Conservation (phyloP, 2,888 invertebrate genomes). For the Caenorhabditis japonica region DNA sequence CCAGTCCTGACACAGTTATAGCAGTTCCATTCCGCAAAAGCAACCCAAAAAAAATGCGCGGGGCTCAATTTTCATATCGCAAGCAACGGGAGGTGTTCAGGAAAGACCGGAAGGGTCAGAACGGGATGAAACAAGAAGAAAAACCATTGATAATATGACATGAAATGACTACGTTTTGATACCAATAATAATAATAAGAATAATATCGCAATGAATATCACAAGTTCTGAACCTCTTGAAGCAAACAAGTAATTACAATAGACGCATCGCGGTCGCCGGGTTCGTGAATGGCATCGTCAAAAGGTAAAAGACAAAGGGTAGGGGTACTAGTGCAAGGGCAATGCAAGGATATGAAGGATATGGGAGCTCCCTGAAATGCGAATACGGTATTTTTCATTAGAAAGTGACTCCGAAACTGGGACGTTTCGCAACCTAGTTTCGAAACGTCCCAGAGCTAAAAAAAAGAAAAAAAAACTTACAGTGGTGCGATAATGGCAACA, state of each 20-base stretch:
- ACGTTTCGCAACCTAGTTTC: too few relatives aligned
- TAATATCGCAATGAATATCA: slow-evolving; percentile 4
- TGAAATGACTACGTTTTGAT: slow-evolving; percentile 43
- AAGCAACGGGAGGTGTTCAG: slow-evolving; percentile 2
- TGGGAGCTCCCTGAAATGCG: slow-evolving; percentile 24
- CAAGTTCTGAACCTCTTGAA: too few relatives aligned
- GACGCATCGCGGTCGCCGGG: slow-evolving; percentile 57
- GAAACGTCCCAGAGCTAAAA: too few relatives aligned
- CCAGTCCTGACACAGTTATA: too few relatives aligned
- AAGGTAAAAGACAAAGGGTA: slow-evolving; percentile 67
- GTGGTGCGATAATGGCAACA: slow-evolving; percentile 50
- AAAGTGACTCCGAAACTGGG: too few relatives aligned
- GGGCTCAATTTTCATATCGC: too few relatives aligned
- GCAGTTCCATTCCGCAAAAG: too few relatives aligned
- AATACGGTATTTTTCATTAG: too few relatives aligned
- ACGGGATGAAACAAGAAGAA: background rate
- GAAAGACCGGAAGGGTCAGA: slow-evolving; percentile 40
- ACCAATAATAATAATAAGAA: slow-evolving; percentile 18
- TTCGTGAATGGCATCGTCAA: slow-evolving; percentile 66
- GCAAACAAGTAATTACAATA: too few relatives aligned
- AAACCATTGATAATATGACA: slow-evolving; percentile 26
- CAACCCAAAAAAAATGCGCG: background rate
- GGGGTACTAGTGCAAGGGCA: slow-evolving; percentile 57
- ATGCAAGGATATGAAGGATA: slow-evolving; percentile 34
- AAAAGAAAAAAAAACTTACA: slow-evolving; percentile 54